phyloP scores from a whole-genome alignment of 2,888 invertebrate species.

The Tiliacea citrago region DNA sequence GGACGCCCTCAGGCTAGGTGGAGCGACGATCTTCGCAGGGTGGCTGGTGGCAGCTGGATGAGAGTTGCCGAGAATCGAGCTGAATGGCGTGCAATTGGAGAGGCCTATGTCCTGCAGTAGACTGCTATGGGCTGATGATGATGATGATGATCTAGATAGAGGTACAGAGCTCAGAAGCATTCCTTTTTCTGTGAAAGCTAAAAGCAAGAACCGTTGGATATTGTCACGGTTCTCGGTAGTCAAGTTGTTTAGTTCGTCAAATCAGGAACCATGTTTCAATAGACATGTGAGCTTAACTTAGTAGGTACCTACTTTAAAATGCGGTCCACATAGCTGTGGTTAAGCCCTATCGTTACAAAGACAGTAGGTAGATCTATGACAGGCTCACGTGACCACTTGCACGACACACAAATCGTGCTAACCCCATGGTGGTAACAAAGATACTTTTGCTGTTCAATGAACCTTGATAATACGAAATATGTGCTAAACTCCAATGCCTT shows the following conservation, averaged over 20 bases:
- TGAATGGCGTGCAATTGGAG: no score
- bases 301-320: not conserved
- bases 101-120: no score
- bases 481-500: constrained; percentile 25
- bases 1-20: no score
- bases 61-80: no score
- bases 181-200: not conserved
- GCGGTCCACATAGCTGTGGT: constrained; percentile 50
- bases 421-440: constrained; percentile 36
- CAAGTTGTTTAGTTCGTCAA: not conserved
- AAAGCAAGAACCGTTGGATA: not conserved
- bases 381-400: constrained; percentile 66
- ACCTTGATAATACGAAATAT: constrained; percentile 56
- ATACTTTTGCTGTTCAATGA: constrained; percentile 45
- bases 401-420: constrained; percentile 59
- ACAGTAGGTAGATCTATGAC: constrained; percentile 39
- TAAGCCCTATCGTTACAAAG: constrained; percentile 24
- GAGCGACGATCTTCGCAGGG: no score
- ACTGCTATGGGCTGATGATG: no score
- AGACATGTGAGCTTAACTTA: constrained; percentile 1
- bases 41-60: no score
- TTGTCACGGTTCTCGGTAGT: not conserved
- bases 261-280: constrained; percentile 9
- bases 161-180: not conserved
- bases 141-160: no score